A percentile compares a stretch with the other conserved stretches of the same genome.
These are phyloP conservation scores for Leguminivora glycinivorella DNA, from an alignment of 1,140 invertebrate genomes.

Conservation along the genomic window DNA sequence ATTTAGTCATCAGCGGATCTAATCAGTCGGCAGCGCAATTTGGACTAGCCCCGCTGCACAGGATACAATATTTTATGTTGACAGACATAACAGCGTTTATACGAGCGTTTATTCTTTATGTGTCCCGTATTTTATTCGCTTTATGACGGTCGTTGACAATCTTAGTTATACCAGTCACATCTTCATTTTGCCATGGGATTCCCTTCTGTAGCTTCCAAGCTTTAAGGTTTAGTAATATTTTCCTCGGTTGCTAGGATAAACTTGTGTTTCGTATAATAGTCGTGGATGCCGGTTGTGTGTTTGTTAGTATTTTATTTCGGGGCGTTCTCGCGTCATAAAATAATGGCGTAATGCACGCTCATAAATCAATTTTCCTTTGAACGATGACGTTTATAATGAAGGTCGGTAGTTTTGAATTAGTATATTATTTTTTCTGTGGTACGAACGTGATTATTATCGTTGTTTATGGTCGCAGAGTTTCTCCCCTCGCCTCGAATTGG, in stretches of 20 bases:
- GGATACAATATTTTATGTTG: constrained; percentile 78
- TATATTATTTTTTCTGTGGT: constrained; percentile 52
- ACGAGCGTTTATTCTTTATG: constrained; percentile 76
- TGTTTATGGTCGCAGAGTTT: constrained; percentile 43
- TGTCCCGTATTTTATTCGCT: constrained; percentile 78
- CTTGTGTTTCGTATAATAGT: constrained; percentile 64
- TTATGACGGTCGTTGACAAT: constrained; percentile 68
- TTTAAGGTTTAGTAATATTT: constrained; percentile 33
- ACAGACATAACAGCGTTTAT: constrained; percentile 76
- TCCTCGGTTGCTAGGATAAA: constrained; percentile 18
- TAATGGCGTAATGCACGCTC: constrained; percentile 74
- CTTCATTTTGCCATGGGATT: constrained; percentile 33
- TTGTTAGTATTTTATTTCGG: constrained; percentile 78
- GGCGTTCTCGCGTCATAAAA: constrained; percentile 75
- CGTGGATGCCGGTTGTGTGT: constrained; percentile 75
- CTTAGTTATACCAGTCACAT: constrained; percentile 31
- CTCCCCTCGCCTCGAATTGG: constrained; percentile 22
- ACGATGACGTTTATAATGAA: constrained; percentile 69
- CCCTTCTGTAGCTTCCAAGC: constrained; percentile 34
- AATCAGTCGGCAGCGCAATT: constrained; percentile 57
- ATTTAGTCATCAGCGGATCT: constrained; percentile 18
- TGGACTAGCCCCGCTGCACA: constrained; percentile 60
- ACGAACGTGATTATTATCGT: constrained; percentile 52
- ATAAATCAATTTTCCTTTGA: constrained; percentile 75
- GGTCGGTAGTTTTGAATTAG: constrained; percentile 69